phyloP scores from a whole-genome alignment of 2,113 vertebrate genomes.

The Phyllopteryx taeniolatus region DNA sequence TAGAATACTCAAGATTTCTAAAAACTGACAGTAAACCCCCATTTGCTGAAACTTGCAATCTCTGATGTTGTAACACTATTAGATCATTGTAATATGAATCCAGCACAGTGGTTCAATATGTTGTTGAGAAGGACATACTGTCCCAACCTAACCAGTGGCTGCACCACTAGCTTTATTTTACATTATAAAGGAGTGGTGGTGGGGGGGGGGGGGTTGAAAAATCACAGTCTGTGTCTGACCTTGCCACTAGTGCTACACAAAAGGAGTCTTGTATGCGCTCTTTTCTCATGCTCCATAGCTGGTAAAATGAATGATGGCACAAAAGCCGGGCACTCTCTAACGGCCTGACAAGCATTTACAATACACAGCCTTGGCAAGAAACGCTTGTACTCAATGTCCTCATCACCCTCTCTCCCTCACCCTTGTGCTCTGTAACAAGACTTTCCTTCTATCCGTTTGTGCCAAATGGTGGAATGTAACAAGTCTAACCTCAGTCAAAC shows the following conservation, averaged over 20 bases:
- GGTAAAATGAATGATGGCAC: slow-evolving; percentile 59
- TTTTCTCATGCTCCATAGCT: slow-evolving; percentile 44
- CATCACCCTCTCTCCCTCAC: slow-evolving; percentile 23
- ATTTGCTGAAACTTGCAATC: not conserved
- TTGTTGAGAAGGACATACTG: slow-evolving; percentile 4
- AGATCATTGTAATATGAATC: slow-evolving; percentile 7
- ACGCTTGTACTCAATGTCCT: slow-evolving; percentile 58
- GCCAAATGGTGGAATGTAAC: slow-evolving; percentile 28
- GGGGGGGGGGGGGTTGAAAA: slow-evolving; percentile 3
- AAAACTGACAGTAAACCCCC: not conserved
- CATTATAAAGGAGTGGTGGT: too few relatives aligned
- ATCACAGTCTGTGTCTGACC: slow-evolving; percentile 36
- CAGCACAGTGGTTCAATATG: not conserved
- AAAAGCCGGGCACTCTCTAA: slow-evolving; percentile 55
- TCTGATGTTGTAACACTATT: not conserved
- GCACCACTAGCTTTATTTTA: slow-evolving; percentile 7
- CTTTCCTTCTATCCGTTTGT: slow-evolving; percentile 39
- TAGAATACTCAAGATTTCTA: not conserved
- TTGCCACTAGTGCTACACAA: slow-evolving; percentile 48
- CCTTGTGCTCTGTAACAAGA: slow-evolving; percentile 35
- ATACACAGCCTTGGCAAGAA: slow-evolving; percentile 56
- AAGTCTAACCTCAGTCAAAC: slow-evolving; percentile 8
- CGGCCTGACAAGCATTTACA: slow-evolving; percentile 62
- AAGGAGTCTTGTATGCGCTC: slow-evolving; percentile 46
- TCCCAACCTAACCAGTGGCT: slow-evolving; percentile 10